Conservation (phyloP, 53 echinoderm and acorn worm genomes). For the Actinopyga echinites region DNA sequence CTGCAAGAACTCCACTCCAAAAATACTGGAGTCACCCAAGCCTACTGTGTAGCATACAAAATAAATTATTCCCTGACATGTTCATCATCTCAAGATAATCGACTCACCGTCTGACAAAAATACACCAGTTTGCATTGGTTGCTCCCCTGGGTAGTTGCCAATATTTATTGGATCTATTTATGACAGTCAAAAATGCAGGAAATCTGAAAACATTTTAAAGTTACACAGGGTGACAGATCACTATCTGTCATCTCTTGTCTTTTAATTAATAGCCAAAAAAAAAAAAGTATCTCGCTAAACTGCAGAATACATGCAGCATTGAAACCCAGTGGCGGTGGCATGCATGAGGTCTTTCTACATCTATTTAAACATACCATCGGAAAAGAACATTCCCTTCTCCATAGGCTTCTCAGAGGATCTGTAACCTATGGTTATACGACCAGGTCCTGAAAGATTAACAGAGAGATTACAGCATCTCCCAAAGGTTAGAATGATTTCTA, state of each 20-base stretch:
- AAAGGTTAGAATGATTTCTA: not conserved
- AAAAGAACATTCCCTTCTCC: conserved; percentile 75
- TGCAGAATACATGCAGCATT: no score
- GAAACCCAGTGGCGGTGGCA: no score
- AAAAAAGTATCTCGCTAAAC: no score
- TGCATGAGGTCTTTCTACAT: not conserved
- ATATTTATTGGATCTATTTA: conserved; percentile 63
- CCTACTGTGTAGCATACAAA: no score
- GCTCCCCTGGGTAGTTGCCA: conserved; percentile 48
- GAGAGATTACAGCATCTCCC: not conserved
- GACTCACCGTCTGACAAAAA: conserved; percentile 68
- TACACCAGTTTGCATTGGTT: conserved; percentile 47
- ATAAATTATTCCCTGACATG: no score
- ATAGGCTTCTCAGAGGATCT: conserved; percentile 59
- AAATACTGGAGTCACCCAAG: no score
- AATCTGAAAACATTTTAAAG: not conserved
- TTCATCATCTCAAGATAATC: not conserved
- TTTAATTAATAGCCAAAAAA: no score
- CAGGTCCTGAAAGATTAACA: conserved; percentile 65
- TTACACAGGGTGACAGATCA: not conserved
- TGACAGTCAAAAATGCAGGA: conserved; percentile 20
- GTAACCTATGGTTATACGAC: conserved; percentile 64
- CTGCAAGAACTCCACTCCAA: no score
- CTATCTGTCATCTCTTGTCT: no score
- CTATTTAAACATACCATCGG: conserved; percentile 69